These are phyloP conservation scores for Gonocerus acuteangulatus DNA, from an alignment of 2,888 invertebrate species.

Conservation along the genomic window DNA sequence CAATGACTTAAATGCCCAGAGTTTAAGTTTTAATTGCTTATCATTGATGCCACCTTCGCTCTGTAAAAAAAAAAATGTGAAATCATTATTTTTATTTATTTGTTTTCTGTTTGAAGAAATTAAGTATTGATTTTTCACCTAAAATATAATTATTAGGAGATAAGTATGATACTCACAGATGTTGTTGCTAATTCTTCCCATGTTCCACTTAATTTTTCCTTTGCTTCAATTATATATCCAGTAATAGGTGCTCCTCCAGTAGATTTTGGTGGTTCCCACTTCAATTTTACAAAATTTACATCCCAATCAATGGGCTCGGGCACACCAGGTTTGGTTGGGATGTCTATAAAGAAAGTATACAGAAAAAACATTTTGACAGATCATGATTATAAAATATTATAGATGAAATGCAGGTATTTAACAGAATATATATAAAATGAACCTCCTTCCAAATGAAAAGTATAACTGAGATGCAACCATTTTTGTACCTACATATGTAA, in stretches of 20 bases:
- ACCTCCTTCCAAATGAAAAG: no score
- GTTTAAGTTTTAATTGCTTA: no score
- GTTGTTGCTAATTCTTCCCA: conserved; percentile 78
- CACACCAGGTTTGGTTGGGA: conserved; percentile 77
- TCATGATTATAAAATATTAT: no score
- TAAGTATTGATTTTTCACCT: not conserved
- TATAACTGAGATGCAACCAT: no score
- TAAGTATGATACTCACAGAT: conserved; percentile 46
- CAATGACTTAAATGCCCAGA: no score
- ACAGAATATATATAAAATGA: no score
- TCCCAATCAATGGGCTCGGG: conserved; percentile 86
- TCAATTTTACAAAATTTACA: conserved; percentile 76
- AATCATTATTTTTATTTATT: no score
- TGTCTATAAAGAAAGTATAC: conserved; percentile 49
- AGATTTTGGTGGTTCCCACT: conserved; percentile 71
- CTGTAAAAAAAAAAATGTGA: no score
- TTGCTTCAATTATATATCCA: conserved; percentile 83
- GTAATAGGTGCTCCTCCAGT: conserved; percentile 73
- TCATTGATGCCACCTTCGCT: no score
- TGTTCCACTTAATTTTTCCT: conserved; percentile 64
- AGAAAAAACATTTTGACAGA: not conserved
- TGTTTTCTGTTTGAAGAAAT: no score
- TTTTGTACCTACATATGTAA: no score
- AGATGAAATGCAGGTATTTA: no score
- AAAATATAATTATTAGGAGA: not conserved